A percentile compares a stretch with the other conserved stretches of the same genome.
Evolutionary conservation across 2,113 vertebrate species (phyloP).

Genomic region (Mirza zaza): DNA sequence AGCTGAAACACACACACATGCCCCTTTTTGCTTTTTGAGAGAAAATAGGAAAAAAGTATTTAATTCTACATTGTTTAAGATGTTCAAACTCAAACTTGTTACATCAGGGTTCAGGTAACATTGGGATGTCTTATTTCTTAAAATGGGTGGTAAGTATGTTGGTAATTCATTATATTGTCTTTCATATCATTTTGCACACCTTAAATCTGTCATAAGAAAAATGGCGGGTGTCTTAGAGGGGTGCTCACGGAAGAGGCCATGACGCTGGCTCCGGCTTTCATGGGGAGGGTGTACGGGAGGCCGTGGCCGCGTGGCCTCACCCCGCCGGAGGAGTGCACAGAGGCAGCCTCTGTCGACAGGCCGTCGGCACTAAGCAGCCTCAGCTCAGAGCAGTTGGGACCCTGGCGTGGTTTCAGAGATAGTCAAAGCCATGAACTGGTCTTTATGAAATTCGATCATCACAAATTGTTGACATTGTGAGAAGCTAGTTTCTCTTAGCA

Average conservation of each 20-base stretch:
- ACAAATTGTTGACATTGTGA: neutral
- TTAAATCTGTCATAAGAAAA: neutral
- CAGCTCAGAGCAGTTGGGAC: neutral
- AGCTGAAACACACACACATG: neutral
- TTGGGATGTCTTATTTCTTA: neutral
- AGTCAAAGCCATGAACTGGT: neutral
- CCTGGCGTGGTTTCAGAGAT: neutral
- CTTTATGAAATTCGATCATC: neutral
- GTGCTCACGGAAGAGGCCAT: rapidly evolving
- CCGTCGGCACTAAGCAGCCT: too few relatives aligned
- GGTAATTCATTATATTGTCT: neutral
- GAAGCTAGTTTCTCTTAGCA: neutral
- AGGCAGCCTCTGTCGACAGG: neutral
- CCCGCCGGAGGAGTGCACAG: neutral
- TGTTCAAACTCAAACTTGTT: neutral
- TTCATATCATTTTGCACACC: neutral
- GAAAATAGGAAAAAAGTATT: neutral
- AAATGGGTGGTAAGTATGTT: neutral
- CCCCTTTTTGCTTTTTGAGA: neutral
- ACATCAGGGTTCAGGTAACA: neutral
- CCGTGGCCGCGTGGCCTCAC: neutral
- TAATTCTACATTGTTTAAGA: neutral
- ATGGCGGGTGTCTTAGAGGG: neutral
- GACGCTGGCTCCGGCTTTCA: neutral
- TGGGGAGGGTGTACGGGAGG: neutral